Base-by-base conservation (phyloP, 2,113 vertebrate species). In the Planiliza haematocheilus region DNA sequence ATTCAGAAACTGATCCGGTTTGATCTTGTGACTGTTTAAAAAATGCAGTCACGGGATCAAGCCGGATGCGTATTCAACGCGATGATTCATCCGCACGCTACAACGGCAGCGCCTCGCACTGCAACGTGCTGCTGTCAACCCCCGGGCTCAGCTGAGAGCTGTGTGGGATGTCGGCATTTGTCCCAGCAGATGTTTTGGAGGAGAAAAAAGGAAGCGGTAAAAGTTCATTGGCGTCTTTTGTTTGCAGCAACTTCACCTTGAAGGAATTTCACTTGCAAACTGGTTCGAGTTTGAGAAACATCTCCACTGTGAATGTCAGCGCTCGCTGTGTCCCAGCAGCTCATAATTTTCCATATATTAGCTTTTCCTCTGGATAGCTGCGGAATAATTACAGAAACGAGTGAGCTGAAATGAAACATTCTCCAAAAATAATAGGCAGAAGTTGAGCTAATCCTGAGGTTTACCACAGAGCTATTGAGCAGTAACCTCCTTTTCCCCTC, bases 271-370 rank as follows among this genome's bases (percentile, higher is more conserved):
- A 17, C n/a, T 18, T 45, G 8, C 36, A 30, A 24, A 3, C 7
- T 3, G 7, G 4, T 34, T 53, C 49, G n/a, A 7, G 17, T 39
- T 53, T 24, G 5, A 42, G 50, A 51, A 38, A 43, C 51, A 41
- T 36, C 8, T 13, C 52, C 49, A 39, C 39, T 51, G 66, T 67
- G 74, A 68, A 55, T 36, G 48, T 64, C 64, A 74, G 49, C 10
- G 58, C 13, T 45, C 59, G 45, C 24, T 52, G 21, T 70, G 38
- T 73, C 42, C 53, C 71, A 51, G 70, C 74, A 37, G 24, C 62
- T 51, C 77, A 86, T 86, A 77, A 70, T 83, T 79, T 87, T 61
- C 12, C 71, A 81, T 79, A 49, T 38, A 74, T 82, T 66, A 49
- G 51, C 24, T 57, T 70, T 53, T 64, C 60, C 59, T 60, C 68